Conservation (phyloP, 2,797 vertebrate genomes). For the Manis pentadactyla region DNA sequence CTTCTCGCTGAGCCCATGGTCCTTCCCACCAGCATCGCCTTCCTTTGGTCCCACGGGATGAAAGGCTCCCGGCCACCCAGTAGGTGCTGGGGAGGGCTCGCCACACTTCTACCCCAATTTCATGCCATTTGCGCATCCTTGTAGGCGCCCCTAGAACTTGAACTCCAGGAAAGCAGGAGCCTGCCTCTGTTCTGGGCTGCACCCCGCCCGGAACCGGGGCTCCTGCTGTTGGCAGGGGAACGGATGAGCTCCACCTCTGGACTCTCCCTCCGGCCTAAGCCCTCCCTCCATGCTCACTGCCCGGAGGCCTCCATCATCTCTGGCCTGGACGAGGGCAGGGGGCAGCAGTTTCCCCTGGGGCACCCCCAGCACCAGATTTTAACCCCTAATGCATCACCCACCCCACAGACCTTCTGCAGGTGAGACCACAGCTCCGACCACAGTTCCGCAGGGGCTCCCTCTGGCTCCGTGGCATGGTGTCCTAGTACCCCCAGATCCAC, state of each 20-base stretch:
- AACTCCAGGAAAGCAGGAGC: neutral
- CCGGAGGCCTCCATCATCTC: neutral
- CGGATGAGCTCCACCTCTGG: neutral
- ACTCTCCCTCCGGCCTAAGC: neutral
- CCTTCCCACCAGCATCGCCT: neutral
- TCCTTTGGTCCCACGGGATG: no score
- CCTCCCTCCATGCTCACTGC: neutral
- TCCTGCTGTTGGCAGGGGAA: neutral
- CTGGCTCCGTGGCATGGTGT: neutral
- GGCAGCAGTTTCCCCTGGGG: neutral
- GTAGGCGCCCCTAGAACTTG: neutral
- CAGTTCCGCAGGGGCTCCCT: neutral
- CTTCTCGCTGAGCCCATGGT: neutral
- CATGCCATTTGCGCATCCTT: no score
- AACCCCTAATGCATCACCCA: neutral
- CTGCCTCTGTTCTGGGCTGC: no score
- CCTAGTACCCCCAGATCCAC: neutral
- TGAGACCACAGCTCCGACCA: fast-evolving
- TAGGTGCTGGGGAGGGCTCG: neutral
- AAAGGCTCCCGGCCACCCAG: neutral
- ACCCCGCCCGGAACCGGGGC: neutral
- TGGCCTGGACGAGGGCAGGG: neutral
- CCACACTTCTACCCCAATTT: neutral
- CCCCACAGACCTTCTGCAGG: neutral
- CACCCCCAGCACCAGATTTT: neutral